Base-by-base conservation (phyloP, 2,888 invertebrate species). In the Hypselothyrea guttata region DNA sequence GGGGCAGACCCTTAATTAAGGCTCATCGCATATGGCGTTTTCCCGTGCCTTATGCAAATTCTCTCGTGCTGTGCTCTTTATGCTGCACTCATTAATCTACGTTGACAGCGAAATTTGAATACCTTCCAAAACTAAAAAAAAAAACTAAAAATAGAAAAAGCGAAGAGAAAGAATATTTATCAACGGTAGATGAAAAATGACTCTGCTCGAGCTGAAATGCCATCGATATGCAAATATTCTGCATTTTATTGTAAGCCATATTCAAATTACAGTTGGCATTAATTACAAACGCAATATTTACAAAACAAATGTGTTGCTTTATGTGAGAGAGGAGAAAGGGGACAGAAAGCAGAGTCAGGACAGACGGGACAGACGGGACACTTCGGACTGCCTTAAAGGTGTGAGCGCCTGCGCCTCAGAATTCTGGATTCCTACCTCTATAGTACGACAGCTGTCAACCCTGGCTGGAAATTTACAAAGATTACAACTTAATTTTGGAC, bases 271-370 rank as follows among this genome's bases (percentile, higher is more conserved):
- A 30, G 7, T n/a, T 11, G 1, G 60, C 86, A 88, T 88, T 88
- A 86, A 89, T 88, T 87, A 89, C 84, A 74, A 84, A 89, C 89
- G 89, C 89, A 89, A 89, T 89, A 89, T 89, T 89, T 89, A 89
- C 89, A 89, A 89, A 89, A 89, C 89, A 89, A 89, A 89, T 86
- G 89, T 84, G 86, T 88, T 76, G 86, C 78, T 77, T 88, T 88
- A 84, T 84, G 46, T 11, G 28, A n/a, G n/a, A n/a, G n/a, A n/a
- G n/a, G n/a, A n/a, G n/a, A n/a, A n/a, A n/a, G n/a, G n/a, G n/a
- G n/a, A n/a, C n/a, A n/a, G n/a, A n/a, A n/a, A n/a, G n/a, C n/a
- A n/a, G n/a, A n/a, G n/a, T n/a, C n/a, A n/a, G n/a, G n/a, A n/a
- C n/a, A n/a, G n/a, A n/a, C n/a, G n/a, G n/a, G n/a, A n/a, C 16